A percentile compares a stretch with the other conserved stretches of the same genome.
phyloP scores from a whole-genome alignment of 2,888 invertebrate genomes.

The Caenorhabditis imperialis region DNA sequence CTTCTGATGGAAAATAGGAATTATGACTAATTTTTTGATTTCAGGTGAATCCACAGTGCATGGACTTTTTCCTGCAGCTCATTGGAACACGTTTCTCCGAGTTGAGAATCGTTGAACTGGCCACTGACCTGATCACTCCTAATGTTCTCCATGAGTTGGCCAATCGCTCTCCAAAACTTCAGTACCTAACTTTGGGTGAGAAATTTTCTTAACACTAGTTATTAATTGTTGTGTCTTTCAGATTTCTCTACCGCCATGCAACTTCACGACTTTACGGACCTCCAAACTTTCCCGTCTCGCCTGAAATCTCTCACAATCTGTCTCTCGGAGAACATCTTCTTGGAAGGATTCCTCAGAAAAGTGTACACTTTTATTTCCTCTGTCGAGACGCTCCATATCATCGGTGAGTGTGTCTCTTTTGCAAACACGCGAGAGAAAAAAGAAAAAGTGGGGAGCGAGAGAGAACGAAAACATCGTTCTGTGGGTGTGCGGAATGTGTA shows the following conservation, averaged over 20 bases:
- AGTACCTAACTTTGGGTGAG: slow-evolving; percentile 88
- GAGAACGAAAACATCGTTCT: background rate
- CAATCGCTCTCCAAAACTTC: slow-evolving; percentile 94
- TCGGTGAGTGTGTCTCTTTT: slow-evolving; percentile 83
- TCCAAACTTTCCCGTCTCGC: slow-evolving; percentile 98
- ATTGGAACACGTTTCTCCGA: slow-evolving; percentile 85
- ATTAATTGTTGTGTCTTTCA: slow-evolving; percentile 82
- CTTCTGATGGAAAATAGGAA: background rate
- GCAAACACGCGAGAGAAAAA: slow-evolving; percentile 20
- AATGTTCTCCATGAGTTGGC: slow-evolving; percentile 96
- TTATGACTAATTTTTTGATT: background rate
- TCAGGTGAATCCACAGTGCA: slow-evolving; percentile 65
- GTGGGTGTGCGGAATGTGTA: slow-evolving; percentile 28
- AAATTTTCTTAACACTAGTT: background rate
- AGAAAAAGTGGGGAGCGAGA: background rate
- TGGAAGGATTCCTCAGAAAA: slow-evolving; percentile 99
- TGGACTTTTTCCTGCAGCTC: slow-evolving; percentile 68
- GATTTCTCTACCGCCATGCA: slow-evolving; percentile 97
- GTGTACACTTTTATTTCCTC: slow-evolving; percentile 99
- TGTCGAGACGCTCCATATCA: slow-evolving; percentile 93
- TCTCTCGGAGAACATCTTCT: slow-evolving; percentile 96
- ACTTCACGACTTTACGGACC: slow-evolving; percentile 98
- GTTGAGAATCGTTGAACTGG: slow-evolving; percentile 90
- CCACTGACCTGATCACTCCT: slow-evolving; percentile 95
- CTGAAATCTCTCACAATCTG: slow-evolving; percentile 95